phyloP scores from a whole-genome alignment of 2,113 vertebrate genomes.

The Synodontis membranacea region DNA sequence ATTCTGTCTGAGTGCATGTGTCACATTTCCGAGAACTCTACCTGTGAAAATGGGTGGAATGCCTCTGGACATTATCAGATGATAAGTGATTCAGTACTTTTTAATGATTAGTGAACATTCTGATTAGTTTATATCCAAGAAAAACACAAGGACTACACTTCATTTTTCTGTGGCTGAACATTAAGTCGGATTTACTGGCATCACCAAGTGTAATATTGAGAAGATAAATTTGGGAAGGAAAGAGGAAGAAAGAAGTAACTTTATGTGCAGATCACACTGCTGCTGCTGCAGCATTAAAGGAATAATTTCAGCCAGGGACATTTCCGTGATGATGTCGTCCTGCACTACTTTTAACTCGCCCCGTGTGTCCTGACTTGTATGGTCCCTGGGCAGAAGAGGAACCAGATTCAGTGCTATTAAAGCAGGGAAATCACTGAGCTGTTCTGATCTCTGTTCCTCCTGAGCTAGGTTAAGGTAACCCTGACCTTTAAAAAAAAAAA shows the following conservation, averaged over 20 bases:
- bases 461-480: neutral
- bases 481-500: neutral
- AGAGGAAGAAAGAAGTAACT: neutral
- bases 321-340: neutral
- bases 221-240: neutral
- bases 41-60: neutral
- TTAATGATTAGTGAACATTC: neutral
- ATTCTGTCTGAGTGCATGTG: neutral
- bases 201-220: neutral
- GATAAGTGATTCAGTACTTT: too few relatives aligned
- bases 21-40: neutral
- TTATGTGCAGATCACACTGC: neutral
- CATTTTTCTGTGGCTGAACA: too few relatives aligned
- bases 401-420: neutral
- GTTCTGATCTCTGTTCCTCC: neutral
- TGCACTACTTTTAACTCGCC: neutral
- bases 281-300: neutral
- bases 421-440: neutral
- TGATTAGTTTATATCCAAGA: neutral
- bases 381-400: neutral
- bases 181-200: neutral
- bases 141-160: neutral
- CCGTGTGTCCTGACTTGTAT: neutral
- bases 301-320: neutral
- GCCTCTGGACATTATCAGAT: neutral